Conservation (phyloP, 2,888 invertebrate species). For the Leptothorax acervorum region DNA sequence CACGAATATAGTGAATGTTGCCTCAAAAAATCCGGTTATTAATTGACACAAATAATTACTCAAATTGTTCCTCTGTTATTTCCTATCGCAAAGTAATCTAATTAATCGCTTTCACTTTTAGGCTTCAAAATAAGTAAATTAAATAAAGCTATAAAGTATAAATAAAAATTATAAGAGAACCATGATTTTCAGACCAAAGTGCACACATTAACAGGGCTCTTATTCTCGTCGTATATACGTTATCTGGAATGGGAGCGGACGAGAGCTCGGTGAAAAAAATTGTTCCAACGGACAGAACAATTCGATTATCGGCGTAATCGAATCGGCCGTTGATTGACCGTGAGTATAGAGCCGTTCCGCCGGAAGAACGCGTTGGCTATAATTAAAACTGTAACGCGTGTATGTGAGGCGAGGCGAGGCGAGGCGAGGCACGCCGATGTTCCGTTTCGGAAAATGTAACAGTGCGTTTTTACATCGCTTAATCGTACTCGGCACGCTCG, state of each 20-base stretch:
- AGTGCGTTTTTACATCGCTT: constrained; percentile 38
- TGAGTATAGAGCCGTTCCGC: constrained; percentile 48
- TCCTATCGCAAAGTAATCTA: not conserved
- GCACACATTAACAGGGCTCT: constrained; percentile 21
- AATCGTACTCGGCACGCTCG: constrained; percentile 23
- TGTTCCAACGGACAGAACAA: constrained; percentile 50
- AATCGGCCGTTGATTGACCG: constrained; percentile 54
- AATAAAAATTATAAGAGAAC: not conserved
- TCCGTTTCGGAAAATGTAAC: constrained; percentile 46
- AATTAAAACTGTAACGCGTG: constrained; percentile 50
- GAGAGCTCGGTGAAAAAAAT: constrained; percentile 38
- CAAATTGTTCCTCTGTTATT: not conserved
- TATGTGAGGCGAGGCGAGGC: not conserved
- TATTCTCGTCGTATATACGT: constrained; percentile 21
- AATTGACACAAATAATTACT: constrained; percentile 6
- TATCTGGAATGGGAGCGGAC: constrained; percentile 12
- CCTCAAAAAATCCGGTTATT: not conserved
- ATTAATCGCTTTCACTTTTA: not conserved
- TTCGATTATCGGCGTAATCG: constrained; percentile 51
- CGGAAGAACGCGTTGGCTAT: constrained; percentile 52
- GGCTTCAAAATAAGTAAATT: not conserved
- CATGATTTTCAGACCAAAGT: not conserved
- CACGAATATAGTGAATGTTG: not conserved
- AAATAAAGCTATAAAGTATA: not conserved
- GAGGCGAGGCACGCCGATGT: constrained; percentile 3